phyloP scores from a whole-genome alignment of 2,113 vertebrate species.

The Clarias batrachus region DNA sequence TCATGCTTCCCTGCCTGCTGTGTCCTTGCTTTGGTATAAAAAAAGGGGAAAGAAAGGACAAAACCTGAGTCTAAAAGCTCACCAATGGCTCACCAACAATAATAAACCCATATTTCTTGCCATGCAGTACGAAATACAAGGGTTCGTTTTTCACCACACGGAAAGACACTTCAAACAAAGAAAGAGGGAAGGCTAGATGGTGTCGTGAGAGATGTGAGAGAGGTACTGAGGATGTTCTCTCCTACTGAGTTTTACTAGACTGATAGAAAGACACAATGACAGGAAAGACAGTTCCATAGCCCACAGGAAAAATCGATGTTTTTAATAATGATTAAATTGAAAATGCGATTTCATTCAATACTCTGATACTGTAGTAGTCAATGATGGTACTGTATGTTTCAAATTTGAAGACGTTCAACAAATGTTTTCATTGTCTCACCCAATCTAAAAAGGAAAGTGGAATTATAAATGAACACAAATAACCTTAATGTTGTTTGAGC shows the following conservation, averaged over 20 bases:
- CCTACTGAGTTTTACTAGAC: slow-evolving; percentile 9
- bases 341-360: background rate
- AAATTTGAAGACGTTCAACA: background rate
- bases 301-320: background rate
- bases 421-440: background rate
- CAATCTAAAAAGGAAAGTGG: background rate
- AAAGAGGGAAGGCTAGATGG: background rate
- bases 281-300: slow-evolving; percentile 11
- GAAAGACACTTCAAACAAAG: slow-evolving; percentile 32
- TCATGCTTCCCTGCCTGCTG: background rate
- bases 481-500: background rate
- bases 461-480: background rate
- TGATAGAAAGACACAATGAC: slow-evolving; percentile 13
- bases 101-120: slow-evolving; percentile 33
- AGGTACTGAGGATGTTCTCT: slow-evolving; percentile 10
- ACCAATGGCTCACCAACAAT: background rate
- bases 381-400: background rate
- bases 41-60: slow-evolving; percentile 3
- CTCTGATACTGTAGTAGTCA: background rate
- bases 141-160: slow-evolving; percentile 26
- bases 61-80: background rate
- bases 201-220: slow-evolving; percentile 11
- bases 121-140: slow-evolving; percentile 12
- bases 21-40: slow-evolving; percentile 8
- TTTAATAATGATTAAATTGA: background rate